Conservation (phyloP, 2,113 vertebrate genomes). For the Pseudopodoces humilis region DNA sequence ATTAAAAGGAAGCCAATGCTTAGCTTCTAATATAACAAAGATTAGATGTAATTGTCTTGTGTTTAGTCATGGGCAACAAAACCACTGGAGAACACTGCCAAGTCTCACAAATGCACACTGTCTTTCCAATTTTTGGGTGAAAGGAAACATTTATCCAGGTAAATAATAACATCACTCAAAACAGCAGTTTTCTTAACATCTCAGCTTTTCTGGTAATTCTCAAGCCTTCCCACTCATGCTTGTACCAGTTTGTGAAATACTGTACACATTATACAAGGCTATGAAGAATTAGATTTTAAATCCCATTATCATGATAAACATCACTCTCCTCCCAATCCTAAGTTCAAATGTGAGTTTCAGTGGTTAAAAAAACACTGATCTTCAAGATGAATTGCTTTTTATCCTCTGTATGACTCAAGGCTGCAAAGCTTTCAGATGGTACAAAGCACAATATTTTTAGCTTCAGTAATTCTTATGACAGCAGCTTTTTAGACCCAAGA, state of each 20-base stretch:
- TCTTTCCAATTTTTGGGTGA: background rate
- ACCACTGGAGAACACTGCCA: background rate
- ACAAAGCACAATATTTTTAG: background rate
- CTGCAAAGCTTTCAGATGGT: background rate
- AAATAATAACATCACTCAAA: background rate
- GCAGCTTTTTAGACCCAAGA: background rate
- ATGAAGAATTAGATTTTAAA: constrained; percentile 18
- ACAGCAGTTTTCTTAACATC: background rate
- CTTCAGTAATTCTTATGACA: constrained; percentile 8
- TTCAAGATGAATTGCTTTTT: constrained; percentile 5
- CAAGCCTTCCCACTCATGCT: background rate
- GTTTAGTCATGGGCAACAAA: background rate
- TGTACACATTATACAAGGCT: background rate
- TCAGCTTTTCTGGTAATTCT: background rate
- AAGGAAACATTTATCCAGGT: background rate
- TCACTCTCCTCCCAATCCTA: background rate
- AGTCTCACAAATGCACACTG: background rate
- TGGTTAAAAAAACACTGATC: background rate
- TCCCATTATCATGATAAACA: background rate
- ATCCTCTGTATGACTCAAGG: background rate
- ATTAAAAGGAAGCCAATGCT: background rate
- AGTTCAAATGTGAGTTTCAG: background rate
- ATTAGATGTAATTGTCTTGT: background rate
- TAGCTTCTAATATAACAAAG: background rate
- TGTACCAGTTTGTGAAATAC: background rate